Evolutionary conservation across 2,113 vertebrate species (phyloP), one percentile per base, ranked within the genome.

Genomic region (Xiphorhynchus elegans): DNA sequence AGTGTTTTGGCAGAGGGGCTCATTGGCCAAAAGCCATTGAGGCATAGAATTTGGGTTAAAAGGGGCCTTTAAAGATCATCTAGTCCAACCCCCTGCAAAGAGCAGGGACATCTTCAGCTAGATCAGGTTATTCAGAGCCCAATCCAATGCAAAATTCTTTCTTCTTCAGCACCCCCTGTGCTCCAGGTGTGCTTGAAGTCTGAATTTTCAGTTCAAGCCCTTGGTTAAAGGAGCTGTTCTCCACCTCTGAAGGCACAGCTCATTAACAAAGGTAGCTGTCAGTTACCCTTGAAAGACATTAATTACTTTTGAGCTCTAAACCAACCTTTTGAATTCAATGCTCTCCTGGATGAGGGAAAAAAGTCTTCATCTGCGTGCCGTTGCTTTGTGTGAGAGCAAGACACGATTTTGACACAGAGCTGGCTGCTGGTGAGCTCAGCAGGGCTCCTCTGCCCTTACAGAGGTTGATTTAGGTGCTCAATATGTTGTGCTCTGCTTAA

Each of bases 401-500:
- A 15, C 11, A 10, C 1, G 33, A 4, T 62, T 95, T 33, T 49
- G 53, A 85, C 70, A 16, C 31, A 46, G 33, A 74, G 13, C 13
- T 52, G 20, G 13, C 21, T 80, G 21, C 19, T 35, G 44, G 10
- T 47, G 87, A 73, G 17, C 53, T 49, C 62, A 49, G 19, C 40
- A 56, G 67, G 78, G 13, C 12, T 47, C 20, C 29, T 53, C 26
- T 60, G 39, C 62, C 79, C 47, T 64, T 35, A 13, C 37, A 60
- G 25, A 20, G 8, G 3, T 13, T 87, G 23, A 55, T 93, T 82
- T 52, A 55, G 46, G 29, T 52, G 83, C 67, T 85, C 8, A 28
- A 16, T 33, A 13, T 1, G 7, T 46, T 59, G 93, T 66, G 11
- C 6, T 67, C 9, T 8, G 12, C 0, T 0, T 26, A 44, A 6